Evolutionary conservation across 2,797 vertebrate species (phyloP), one percentile per base, ranked within the genome.

Genomic region (Micromesistius poutassou): DNA sequence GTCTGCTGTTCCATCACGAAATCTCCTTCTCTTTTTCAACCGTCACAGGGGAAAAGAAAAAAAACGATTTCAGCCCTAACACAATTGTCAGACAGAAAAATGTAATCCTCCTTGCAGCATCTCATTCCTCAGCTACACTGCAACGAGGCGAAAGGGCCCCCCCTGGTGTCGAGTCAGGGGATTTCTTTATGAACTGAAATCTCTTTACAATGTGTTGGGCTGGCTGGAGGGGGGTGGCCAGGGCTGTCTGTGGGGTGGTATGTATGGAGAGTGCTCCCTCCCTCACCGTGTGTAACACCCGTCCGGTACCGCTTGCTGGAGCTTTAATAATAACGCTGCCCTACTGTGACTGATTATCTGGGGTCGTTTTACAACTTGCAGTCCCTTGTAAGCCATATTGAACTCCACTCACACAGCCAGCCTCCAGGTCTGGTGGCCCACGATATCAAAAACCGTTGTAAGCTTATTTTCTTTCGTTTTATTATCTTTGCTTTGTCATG

Each of bases 401-500:
- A 68, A 66, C 62, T 25, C 62, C n/a, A 4, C 62, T 66, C 28
- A 66, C n/a, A 66, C 9, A 28, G 8, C 62, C 62, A 13, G 62
- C 62, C 62, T 68, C 55, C 9, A 22, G 55, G 8, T 25, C n/a
- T 68, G 62, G 25, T 25, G 25, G 62, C 62, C 62, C 7, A 28
- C n/a, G 13, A 8, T 25, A 28, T 25, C 62, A 12, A 83, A 22
- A 71, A 71, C 16, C 30, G 16, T 33, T 10, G 13, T 10, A 31
- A 85, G 83, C 31, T 80, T 86, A 0, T 40, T 40, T 40, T 85
- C n/a, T 85, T 72, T 82, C 77, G 71, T 75, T 12, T 19, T 72
- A 81, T 79, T 30, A 71, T 87, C 55, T 87, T 82, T 79, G 71
- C 74, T 78, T 79, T 1, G 10, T 68, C 9, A n/a, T 68, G 5